These are phyloP conservation scores for Horisme vitalbata DNA, from an alignment of 2,888 invertebrate species.

Conservation along the genomic window DNA sequence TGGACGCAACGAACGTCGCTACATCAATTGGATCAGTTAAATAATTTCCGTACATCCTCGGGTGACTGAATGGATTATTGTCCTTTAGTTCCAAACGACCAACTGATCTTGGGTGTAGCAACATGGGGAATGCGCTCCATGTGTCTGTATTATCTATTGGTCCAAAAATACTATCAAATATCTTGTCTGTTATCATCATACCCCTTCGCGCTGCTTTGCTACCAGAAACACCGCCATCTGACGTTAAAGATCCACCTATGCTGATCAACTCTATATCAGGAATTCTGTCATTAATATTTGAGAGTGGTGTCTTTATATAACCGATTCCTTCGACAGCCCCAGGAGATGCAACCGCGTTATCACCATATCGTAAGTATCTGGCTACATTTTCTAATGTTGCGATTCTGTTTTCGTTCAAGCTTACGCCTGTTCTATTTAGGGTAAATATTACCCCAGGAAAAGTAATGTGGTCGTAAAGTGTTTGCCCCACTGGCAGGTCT, in stretches of 20 bases:
- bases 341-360: constrained; percentile 74
- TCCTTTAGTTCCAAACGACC: constrained; percentile 85
- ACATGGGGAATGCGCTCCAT: constrained; percentile 84
- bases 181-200: constrained; percentile 71
- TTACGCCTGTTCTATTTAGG: constrained; percentile 59
- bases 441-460: constrained; percentile 87
- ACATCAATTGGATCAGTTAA: constrained; percentile 84
- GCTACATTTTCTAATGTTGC: constrained; percentile 42
- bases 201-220: constrained; percentile 63
- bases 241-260: constrained; percentile 73
- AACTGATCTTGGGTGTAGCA: constrained; percentile 86
- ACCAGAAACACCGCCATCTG: constrained; percentile 64
- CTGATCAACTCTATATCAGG: constrained; percentile 89
- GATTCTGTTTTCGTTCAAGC: constrained; percentile 50
- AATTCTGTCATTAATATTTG: constrained; percentile 70
- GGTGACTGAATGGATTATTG: constrained; percentile 85
- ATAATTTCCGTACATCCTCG: constrained; percentile 87
- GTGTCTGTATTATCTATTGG: constrained; percentile 66
- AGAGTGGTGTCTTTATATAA: constrained; percentile 84
- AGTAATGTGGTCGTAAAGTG: constrained; percentile 85
- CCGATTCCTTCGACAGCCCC: constrained; percentile 85
- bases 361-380: constrained; percentile 56
- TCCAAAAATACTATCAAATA: constrained; percentile 69
- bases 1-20: constrained; percentile 83
- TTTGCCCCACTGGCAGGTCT: constrained; percentile 85